These are phyloP conservation scores for Ambastaia sidthimunki DNA, from an alignment of 2,797 vertebrate species.

Conservation along the genomic window DNA sequence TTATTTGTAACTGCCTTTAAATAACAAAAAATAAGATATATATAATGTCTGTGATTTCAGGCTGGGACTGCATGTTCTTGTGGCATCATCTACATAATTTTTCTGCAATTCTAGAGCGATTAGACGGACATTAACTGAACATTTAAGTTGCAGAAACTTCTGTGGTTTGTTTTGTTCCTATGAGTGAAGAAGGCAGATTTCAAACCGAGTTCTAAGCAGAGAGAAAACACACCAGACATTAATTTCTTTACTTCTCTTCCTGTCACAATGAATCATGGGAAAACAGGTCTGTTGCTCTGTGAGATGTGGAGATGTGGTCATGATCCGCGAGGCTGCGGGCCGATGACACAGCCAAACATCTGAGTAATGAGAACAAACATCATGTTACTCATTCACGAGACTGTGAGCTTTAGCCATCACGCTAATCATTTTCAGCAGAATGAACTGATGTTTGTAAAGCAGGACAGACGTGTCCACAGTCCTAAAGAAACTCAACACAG, in stretches of 20 bases:
- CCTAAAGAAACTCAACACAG: not conserved
- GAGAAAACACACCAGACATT: constrained; percentile 19
- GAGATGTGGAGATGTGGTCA: constrained; percentile 8
- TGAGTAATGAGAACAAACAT: constrained; percentile 15
- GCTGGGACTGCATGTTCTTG: not conserved
- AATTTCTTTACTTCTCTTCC: not conserved
- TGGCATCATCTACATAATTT: not conserved
- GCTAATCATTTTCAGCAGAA: constrained; percentile 13
- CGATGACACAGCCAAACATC: constrained; percentile 28
- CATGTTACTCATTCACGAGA: not conserved
- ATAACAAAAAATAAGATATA: too few species aligned
- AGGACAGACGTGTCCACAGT: not conserved
- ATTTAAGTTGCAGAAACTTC: not conserved
- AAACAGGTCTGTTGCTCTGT: constrained; percentile 10
- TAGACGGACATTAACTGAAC: not conserved
- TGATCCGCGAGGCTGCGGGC: constrained; percentile 17
- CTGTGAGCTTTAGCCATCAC: constrained; percentile 5
- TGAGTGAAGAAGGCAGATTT: not conserved
- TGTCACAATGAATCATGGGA: constrained; percentile 31
- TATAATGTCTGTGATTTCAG: too few species aligned
- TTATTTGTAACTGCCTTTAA: too few species aligned
- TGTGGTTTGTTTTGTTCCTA: not conserved
- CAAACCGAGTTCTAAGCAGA: constrained; percentile 1
- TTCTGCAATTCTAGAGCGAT: not conserved
- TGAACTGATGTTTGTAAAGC: not conserved